A percentile compares a stretch with the other conserved stretches of the same genome.
Conservation (phyloP, 1,140 invertebrate genomes). For the Atta colombica region DNA sequence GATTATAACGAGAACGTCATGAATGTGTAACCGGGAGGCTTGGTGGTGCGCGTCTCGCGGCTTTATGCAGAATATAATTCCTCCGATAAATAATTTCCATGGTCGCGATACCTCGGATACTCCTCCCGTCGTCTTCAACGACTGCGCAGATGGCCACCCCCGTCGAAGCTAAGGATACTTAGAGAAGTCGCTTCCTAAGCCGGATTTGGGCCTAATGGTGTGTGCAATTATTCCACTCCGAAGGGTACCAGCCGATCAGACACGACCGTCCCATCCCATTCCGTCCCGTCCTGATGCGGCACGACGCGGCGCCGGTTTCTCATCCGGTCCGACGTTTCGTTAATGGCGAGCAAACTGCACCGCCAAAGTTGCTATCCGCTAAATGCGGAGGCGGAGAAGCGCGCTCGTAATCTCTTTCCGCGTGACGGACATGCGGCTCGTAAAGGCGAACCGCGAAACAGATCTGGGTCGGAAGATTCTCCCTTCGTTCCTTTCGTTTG, state of each 20-base stretch:
- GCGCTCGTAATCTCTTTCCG: conserved; percentile 70
- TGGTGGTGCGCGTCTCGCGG: conserved; percentile 56
- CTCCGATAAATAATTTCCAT: conserved; percentile 71
- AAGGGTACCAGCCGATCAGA: conserved; percentile 44
- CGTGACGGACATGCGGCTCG: conserved; percentile 27
- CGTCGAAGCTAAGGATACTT: not conserved
- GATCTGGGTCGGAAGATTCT: conserved; percentile 19
- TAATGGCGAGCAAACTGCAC: conserved; percentile 80
- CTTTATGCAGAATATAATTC: conserved; percentile 80
- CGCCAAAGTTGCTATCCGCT: conserved; percentile 55
- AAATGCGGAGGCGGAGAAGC: conserved; percentile 51
- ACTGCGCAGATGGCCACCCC: not conserved
- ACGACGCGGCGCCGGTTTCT: conserved; percentile 67
- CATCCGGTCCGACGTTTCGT: conserved; percentile 72
- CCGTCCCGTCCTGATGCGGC: conserved; percentile 2
- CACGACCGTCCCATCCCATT: conserved; percentile 1
- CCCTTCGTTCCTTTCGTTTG: not conserved
- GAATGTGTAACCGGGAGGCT: conserved; percentile 80
- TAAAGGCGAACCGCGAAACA: conserved; percentile 58
- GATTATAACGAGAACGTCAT: conserved; percentile 79
- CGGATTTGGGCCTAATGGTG: conserved; percentile 81
- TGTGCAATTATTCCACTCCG: conserved; percentile 77
- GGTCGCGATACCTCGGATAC: conserved; percentile 20
- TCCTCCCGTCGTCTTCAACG: not conserved
- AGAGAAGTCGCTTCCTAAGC: conserved; percentile 75